Conservation (phyloP, 2,797 vertebrate species). For the Clamator glandarius region DNA sequence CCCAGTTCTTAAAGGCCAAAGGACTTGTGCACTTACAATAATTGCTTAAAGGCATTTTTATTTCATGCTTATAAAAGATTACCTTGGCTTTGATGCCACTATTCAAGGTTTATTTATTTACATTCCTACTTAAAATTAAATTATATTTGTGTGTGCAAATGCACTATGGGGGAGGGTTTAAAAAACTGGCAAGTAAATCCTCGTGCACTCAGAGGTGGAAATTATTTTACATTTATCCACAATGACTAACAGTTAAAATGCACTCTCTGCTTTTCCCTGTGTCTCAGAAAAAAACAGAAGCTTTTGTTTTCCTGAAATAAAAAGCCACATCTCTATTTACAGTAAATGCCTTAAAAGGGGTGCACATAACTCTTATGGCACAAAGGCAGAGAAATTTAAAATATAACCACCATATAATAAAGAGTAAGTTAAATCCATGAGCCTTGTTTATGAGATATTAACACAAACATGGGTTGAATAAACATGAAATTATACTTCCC, state of each 20-base stretch:
- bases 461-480: not conserved
- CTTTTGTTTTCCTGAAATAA: constrained; percentile 82
- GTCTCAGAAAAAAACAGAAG: constrained; percentile 67
- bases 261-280: constrained; percentile 35
- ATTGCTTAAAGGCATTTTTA: constrained; percentile 51
- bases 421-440: not conserved
- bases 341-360: constrained; percentile 59
- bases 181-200: constrained; percentile 39
- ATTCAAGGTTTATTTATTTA: constrained; percentile 51
- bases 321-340: constrained; percentile 69
- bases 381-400: constrained; percentile 57
- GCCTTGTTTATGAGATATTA: not conserved
- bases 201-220: constrained; percentile 53
- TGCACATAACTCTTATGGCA: constrained; percentile 17
- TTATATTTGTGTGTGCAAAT: constrained; percentile 47
- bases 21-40: not conserved
- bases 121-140: constrained; percentile 60
- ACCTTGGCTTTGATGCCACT: constrained; percentile 39
- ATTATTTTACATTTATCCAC: constrained; percentile 64
- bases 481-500: not conserved
- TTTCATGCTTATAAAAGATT: constrained; percentile 46
- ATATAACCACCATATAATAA: not conserved
- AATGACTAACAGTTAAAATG: constrained; percentile 72
- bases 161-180: constrained; percentile 11
- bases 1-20: not conserved